Conservation (phyloP, 2,113 vertebrate species). For the Hucho hucho region DNA sequence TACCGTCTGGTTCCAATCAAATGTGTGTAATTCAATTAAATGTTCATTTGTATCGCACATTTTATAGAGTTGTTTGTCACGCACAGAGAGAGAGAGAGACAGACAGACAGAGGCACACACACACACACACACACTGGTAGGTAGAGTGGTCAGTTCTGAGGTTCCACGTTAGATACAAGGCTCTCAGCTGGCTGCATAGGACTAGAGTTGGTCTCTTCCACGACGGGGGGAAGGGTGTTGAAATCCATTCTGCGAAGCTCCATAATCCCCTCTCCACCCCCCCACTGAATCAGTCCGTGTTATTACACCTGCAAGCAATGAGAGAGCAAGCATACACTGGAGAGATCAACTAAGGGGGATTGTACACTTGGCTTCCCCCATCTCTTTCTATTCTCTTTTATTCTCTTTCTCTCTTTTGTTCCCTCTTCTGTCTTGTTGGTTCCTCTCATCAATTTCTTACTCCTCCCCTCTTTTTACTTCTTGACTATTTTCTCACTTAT, state of each 20-base stretch:
- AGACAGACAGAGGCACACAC: too few species aligned
- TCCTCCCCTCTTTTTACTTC: background rate
- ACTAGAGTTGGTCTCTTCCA: slow-evolving; percentile 20
- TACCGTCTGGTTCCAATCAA: too few species aligned
- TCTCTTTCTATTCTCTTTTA: background rate
- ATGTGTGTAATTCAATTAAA: too few species aligned
- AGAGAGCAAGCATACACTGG: slow-evolving; percentile 23
- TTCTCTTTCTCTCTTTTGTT: background rate
- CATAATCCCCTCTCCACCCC: too few species aligned
- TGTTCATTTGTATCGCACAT: too few species aligned
- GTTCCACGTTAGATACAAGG: background rate
- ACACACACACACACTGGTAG: too few species aligned
- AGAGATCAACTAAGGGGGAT: background rate
- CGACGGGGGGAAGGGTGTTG: background rate
- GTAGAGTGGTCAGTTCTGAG: too few species aligned
- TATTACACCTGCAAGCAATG: slow-evolving; percentile 71
- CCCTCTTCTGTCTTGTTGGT: background rate
- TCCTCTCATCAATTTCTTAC: slow-evolving; percentile 1
- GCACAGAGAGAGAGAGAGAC: too few species aligned
- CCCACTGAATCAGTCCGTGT: slow-evolving; percentile 45
- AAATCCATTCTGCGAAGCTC: too few species aligned
- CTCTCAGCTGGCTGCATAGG: slow-evolving; percentile 12
- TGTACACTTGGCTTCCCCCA: background rate
- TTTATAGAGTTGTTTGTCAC: too few species aligned
- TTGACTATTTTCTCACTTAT: background rate